phyloP scores from a whole-genome alignment of 2,888 invertebrate species.

The Drosophila yooni region DNA sequence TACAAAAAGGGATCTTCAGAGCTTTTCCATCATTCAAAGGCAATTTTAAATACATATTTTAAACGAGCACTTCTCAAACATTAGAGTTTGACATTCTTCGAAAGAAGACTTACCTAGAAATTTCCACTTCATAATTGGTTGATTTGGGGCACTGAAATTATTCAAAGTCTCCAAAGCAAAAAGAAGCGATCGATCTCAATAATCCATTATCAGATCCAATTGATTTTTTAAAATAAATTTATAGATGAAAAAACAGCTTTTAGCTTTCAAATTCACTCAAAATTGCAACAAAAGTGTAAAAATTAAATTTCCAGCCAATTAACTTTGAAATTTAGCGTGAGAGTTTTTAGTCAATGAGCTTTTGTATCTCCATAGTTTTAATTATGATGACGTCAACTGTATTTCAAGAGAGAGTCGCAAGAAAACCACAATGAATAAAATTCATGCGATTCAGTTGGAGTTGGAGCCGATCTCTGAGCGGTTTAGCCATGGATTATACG shows the following conservation, averaged over 20 bases:
- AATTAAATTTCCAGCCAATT: conserved; percentile 11
- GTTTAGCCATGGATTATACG: conserved; percentile 47
- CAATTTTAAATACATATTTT: no score
- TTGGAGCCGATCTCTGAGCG: conserved; percentile 49
- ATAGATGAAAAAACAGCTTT: not conserved
- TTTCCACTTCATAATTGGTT: no score
- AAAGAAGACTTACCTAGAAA: no score
- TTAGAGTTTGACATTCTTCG: no score
- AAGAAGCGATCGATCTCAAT: not conserved
- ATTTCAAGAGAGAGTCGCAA: conserved; percentile 19
- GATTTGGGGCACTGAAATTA: no score
- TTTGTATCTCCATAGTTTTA: conserved; percentile 49
- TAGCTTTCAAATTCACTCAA: not conserved
- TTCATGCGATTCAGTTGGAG: conserved; percentile 48
- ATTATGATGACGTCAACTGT: conserved; percentile 74
- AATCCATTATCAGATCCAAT: not conserved
- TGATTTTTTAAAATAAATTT: not conserved
- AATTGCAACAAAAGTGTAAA: not conserved
- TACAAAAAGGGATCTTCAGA: no score
- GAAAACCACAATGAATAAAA: conserved; percentile 28
- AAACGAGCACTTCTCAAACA: no score
- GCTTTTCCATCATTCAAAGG: not conserved
- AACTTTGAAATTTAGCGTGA: conserved; percentile 48
- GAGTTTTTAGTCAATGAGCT: conserved; percentile 55
- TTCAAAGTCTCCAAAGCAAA: no score